A percentile compares a stretch with the other conserved stretches of the same genome.
Conservation (phyloP, 2,797 vertebrate genomes). For the Danio aesculapii region DNA sequence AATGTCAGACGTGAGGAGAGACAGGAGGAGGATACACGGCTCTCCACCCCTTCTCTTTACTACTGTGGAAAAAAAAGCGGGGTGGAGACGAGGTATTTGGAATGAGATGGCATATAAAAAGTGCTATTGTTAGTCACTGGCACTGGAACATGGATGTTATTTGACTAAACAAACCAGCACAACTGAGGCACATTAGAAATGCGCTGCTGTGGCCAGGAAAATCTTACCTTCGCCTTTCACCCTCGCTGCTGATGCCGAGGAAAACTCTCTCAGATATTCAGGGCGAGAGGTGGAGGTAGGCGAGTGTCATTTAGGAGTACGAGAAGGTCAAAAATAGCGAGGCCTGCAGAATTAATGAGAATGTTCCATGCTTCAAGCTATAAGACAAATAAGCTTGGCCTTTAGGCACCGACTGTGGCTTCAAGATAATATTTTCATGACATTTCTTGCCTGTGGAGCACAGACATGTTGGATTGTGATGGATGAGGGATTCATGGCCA, state of each 20-base stretch:
- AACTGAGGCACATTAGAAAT: conserved; percentile 77
- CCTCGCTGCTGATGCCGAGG: conserved; percentile 80
- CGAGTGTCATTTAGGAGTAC: conserved; percentile 62
- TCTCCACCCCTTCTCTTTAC: conserved; percentile 58
- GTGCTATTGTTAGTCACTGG: conserved; percentile 63
- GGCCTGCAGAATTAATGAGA: conserved; percentile 74
- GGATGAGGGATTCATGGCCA: conserved; percentile 11
- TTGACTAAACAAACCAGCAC: conserved; percentile 79
- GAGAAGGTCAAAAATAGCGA: conserved; percentile 49
- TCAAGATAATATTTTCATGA: conserved; percentile 62
- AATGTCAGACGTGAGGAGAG: conserved; percentile 54
- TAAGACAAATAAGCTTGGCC: conserved; percentile 59
- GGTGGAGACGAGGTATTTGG: conserved; percentile 57
- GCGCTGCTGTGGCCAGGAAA: conserved; percentile 84
- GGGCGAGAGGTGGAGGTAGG: conserved; percentile 53
- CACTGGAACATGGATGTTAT: conserved; percentile 79
- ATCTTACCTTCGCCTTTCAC: conserved; percentile 81
- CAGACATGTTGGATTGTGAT: conserved; percentile 53
- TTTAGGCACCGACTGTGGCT: conserved; percentile 54
- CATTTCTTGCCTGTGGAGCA: conserved; percentile 54
- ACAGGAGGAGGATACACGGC: conserved; percentile 27
- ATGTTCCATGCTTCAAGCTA: conserved; percentile 76
- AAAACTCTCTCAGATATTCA: conserved; percentile 77
- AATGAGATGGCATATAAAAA: conserved; percentile 64
- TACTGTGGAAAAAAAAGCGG: conserved; percentile 59